Conservation (phyloP, 2,888 invertebrate genomes). For the Drosophila anceps region DNA sequence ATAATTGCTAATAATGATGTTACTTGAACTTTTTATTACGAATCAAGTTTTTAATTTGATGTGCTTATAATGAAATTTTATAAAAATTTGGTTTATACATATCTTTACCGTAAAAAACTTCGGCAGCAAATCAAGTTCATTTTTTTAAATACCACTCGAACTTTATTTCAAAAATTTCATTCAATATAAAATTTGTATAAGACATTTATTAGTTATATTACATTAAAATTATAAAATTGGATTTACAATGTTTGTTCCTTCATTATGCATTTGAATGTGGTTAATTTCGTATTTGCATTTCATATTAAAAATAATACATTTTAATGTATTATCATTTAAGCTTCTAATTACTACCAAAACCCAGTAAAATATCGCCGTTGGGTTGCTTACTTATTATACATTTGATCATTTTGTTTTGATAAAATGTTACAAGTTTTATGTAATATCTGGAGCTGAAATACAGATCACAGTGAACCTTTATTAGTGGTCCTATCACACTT, state of each 20-base stretch:
- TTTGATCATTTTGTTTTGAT: constrained; percentile 21
- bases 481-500: constrained; percentile 38
- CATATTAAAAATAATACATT: constrained; percentile 14
- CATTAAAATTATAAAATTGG: constrained; percentile 33
- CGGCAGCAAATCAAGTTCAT: neutral
- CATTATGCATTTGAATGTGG: constrained; percentile 8
- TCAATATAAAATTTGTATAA: constrained; percentile 30
- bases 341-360: constrained; percentile 4
- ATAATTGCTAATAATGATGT: neutral
- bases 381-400: constrained; percentile 15
- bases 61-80: neutral
- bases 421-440: constrained; percentile 16
- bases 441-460: constrained; percentile 23
- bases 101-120: neutral
- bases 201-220: constrained; percentile 25
- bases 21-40: neutral
- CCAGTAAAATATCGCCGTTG: constrained; percentile 16
- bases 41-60: neutral
- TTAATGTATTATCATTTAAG: constrained; percentile 8
- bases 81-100: neutral
- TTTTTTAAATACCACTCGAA: constrained; percentile 13
- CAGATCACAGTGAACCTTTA: constrained; percentile 41
- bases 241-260: constrained; percentile 23
- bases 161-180: constrained; percentile 36
- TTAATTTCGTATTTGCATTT: constrained; percentile 16